Evolutionary conservation across 2,888 invertebrate species (phyloP).

Genomic region (Philonicus albiceps): DNA sequence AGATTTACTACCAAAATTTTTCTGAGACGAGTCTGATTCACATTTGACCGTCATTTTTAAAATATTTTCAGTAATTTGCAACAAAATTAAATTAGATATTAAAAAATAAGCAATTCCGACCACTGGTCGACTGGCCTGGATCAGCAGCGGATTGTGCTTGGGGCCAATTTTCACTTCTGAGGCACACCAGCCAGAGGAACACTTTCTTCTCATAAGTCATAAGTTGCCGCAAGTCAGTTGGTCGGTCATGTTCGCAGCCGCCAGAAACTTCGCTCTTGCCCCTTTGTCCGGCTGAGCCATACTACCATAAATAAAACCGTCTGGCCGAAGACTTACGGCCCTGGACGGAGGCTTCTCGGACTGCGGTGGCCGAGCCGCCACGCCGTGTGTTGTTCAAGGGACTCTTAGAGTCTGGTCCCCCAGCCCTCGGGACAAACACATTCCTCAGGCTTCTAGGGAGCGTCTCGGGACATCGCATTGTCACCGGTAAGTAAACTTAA

Average conservation of each 20-base stretch:
- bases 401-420: background rate
- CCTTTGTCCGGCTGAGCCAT: background rate
- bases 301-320: background rate
- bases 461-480: background rate
- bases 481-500: background rate
- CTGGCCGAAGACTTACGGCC: background rate
- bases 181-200: background rate
- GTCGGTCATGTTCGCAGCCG: background rate
- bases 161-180: background rate
- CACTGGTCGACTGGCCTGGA: background rate
- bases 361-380: background rate
- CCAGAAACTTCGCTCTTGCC: background rate
- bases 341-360: background rate
- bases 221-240: background rate
- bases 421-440: background rate
- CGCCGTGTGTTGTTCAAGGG: background rate
- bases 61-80: background rate
- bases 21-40: background rate
- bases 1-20: too few species aligned
- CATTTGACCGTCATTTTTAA: background rate
- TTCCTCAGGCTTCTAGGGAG: background rate
- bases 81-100: background rate
- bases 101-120: background rate
- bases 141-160: background rate
- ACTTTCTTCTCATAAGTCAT: background rate